Base-by-base conservation (phyloP, 1,140 invertebrate species). In the Aleiodes sp. region DNA sequence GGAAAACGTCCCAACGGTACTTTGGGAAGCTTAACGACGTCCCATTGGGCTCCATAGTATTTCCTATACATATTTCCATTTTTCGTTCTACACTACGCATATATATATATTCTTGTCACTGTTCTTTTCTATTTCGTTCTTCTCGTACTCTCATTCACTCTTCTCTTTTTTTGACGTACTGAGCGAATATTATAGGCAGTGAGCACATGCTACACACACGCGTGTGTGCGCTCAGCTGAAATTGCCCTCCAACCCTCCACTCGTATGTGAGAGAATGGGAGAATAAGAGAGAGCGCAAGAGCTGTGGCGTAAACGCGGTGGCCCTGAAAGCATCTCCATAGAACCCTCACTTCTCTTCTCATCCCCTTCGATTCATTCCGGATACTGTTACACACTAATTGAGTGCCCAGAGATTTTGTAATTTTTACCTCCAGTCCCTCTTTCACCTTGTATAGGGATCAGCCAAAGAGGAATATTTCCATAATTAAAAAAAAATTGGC, bases 301-400 rank as follows among this genome's bases (percentile, higher is more conserved):
- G 62, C 35, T 59, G 56, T 14, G 56, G 56, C 56, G 56, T 59
- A 59, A 59, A 14, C 56, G 56, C 56, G 56, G 56, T 59, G 56
- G 56, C 56, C 56, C 56, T 59, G 56, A 31, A 59, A 59, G 56
- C 28, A 59, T 59, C 56, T 59, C 56, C 26, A 59, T 59, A 31
- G 26, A 26, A n/a, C 14, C 2, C 24, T 26, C 26, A 10, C 26
- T 56, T 24, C 19, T 9, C 24, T 59, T 59, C 26, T 29, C 56
- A 28, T 4, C n/a, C 8, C 26, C 28, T 12, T 56, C 28, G 12
- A 59, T 31, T 26, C 26, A 31, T 26, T 31, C 56, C 3, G 56
- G 56, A 59, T 59, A 59, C 56, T 59, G 56, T 59, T 59, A 59
- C 56, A 59, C 28, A 59, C 56, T 59, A 59, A 59, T 59, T 59